Evolutionary conservation across 2,888 invertebrate genomes (phyloP).

Genomic region (Pristionchus entomophagus): DNA sequence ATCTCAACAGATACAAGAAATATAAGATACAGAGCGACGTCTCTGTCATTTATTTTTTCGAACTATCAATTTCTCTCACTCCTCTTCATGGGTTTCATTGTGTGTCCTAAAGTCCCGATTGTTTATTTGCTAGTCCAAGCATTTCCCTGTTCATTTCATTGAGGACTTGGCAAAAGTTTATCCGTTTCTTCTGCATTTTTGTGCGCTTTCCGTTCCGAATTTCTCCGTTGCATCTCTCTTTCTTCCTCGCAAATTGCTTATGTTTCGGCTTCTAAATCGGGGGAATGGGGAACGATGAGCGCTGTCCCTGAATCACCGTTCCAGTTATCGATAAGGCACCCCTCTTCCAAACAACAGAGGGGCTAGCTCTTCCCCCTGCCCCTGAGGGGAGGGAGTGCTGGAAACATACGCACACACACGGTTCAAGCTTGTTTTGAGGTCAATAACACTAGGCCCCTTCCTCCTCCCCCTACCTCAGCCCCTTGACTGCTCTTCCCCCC

Average conservation of each 20-base stretch:
- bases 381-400: neutral
- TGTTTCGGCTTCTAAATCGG: neutral
- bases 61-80: too few species aligned
- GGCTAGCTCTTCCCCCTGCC: neutral
- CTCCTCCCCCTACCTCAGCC: neutral
- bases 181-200: neutral
- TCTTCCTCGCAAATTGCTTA: neutral
- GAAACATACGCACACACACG: neutral
- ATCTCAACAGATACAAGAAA: too few species aligned
- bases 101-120: too few species aligned
- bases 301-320: neutral
- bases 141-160: too few species aligned
- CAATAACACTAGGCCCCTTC: constrained; percentile 21
- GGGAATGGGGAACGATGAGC: neutral
- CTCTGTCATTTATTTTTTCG: too few species aligned
- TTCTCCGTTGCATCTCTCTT: neutral
- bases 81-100: too few species aligned
- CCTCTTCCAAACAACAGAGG: neutral
- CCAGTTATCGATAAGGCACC: constrained; percentile 19
- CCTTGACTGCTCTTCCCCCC: neutral
- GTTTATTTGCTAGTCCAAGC: too few species aligned
- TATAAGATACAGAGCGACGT: too few species aligned
- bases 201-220: neutral
- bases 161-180: too few species aligned
- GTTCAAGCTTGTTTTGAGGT: constrained; percentile 15